Evolutionary conservation across 2,797 vertebrate genomes (phyloP), one percentile per base, ranked within the genome.

Genomic region (Gadopsis bispinosus): DNA sequence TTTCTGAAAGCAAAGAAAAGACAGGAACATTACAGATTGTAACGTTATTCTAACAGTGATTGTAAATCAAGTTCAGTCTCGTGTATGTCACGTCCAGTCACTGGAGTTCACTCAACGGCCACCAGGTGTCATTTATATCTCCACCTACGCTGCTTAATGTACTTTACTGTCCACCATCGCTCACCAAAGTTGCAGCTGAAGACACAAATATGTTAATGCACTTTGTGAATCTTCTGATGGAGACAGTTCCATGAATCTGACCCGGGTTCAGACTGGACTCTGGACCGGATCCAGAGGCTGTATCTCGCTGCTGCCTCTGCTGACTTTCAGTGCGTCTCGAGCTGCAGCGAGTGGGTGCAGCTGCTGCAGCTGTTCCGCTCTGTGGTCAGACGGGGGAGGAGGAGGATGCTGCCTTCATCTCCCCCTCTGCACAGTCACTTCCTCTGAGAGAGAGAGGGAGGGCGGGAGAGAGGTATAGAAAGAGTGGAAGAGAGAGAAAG

Each of bases 361-460:
- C 76, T 82, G 82, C 74, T 62, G 69, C 55, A 12, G 41, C 56
- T 84, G 75, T 91, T 91, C 88, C 76, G 74, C 75, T 91, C 75
- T 92, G 91, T 71, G 91, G 89, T 91, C 73, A 67, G 75, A 54
- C 5, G 10, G 64, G 63, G 37, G 51, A 19, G 62, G 66, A 26
- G 72, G 76, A 33, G 10, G 81, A 68, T 26, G 56, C 53, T 71
- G 63, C 69, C 71, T 56, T 56, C 59, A 56, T 39, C 56, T 17
- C 41, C 59, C 26, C 61, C n/a, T 9, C 62, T 83, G 63, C 87
- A 74, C 54, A 75, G 80, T 83, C 81, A 91, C 90, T 93, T 91
- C 92, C 91, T 92, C 69, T 61, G 16, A 85, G 59, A n/a, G 31
- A 66, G 54, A 69, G 69, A 68, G 64, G 35, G 54, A 59, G 59